These are phyloP conservation scores for Ellobius talpinus DNA, from an alignment of 2,113 vertebrate genomes.

Conservation along the genomic window DNA sequence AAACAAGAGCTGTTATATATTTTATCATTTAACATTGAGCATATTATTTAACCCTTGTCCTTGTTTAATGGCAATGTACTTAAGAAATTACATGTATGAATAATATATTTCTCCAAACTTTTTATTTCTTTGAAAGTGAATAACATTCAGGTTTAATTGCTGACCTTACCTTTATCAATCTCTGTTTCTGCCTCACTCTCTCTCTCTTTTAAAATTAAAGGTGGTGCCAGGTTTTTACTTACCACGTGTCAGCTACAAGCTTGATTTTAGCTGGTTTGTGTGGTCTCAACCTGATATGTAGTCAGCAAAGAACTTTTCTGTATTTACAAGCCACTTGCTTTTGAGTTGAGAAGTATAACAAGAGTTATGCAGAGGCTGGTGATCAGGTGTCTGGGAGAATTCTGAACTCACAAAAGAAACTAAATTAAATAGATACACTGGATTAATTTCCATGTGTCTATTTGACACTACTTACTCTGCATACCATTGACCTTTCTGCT, in stretches of 20 bases:
- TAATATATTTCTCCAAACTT: not conserved
- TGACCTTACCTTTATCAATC: not conserved
- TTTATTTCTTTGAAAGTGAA: not conserved
- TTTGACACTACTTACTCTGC: not conserved
- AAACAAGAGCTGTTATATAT: not conserved
- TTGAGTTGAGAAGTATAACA: slow-evolving; percentile 4
- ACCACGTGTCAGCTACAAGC: not conserved
- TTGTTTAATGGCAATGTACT: not conserved
- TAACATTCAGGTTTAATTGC: not conserved
- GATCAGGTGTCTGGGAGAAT: not conserved
- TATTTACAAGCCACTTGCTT: not conserved
- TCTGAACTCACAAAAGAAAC: not conserved
- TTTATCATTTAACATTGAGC: not conserved
- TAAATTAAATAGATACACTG: not conserved
- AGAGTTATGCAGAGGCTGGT: not conserved
- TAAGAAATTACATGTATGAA: not conserved
- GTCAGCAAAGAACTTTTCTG: not conserved
- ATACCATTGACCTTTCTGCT: not conserved
- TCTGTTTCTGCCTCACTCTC: not conserved
- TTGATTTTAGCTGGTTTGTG: not conserved
- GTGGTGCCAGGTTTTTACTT: not conserved
- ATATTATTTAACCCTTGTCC: not conserved
- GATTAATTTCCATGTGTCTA: not conserved
- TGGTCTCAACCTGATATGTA: not conserved
- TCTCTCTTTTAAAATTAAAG: not conserved